Conservation (phyloP, 2,797 vertebrate genomes). For the Silurus lanzhouensis region DNA sequence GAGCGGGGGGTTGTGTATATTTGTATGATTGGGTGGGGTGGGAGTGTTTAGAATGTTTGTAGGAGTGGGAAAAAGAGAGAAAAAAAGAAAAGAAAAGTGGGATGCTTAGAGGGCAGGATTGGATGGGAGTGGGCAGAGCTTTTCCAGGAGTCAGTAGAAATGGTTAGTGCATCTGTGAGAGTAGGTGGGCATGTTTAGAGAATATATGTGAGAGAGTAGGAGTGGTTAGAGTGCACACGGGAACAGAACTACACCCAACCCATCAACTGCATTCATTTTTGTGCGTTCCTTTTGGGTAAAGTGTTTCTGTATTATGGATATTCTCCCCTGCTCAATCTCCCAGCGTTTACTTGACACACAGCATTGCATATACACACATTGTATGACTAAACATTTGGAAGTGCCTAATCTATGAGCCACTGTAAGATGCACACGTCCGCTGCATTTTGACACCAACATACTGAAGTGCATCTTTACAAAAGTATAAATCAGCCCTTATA, state of each 20-base stretch:
- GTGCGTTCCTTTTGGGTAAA: background rate
- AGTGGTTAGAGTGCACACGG: background rate
- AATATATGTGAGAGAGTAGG: background rate
- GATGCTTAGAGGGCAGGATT: no score
- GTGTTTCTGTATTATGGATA: background rate
- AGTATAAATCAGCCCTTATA: conserved; percentile 25
- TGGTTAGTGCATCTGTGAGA: no score
- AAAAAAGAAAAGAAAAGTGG: no score
- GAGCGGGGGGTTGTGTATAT: no score
- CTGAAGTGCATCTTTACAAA: conserved; percentile 1
- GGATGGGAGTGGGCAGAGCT: no score
- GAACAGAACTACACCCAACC: background rate
- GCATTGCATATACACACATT: background rate
- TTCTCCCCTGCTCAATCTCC: background rate
- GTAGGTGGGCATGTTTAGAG: background rate
- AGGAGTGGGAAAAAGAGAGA: background rate
- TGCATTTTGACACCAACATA: conserved; percentile 14
- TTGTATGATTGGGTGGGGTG: no score
- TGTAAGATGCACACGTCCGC: conserved; percentile 5
- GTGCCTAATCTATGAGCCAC: background rate
- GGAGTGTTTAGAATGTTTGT: background rate
- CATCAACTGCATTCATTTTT: background rate
- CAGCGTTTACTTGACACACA: background rate
- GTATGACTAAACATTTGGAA: background rate
- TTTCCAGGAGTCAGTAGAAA: no score